A percentile compares a stretch with the other conserved stretches of the same genome.
phyloP scores from a whole-genome alignment of 1,140 invertebrate species.

The Drosophila arizonae region DNA sequence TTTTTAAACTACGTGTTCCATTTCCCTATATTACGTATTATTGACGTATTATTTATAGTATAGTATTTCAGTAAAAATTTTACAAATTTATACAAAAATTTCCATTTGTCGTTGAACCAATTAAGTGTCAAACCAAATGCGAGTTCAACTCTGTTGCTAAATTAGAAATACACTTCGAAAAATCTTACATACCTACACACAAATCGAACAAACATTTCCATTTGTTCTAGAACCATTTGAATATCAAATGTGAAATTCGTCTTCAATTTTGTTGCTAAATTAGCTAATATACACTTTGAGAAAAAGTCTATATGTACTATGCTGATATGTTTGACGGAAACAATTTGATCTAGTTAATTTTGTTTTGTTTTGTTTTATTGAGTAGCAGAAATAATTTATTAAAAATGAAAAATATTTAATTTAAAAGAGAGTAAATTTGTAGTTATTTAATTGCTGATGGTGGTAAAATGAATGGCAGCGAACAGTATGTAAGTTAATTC shows the following conservation, averaged over 20 bases:
- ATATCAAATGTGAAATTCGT: too few species aligned
- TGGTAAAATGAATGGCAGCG: neutral
- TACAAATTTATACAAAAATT: slow-evolving; percentile 12
- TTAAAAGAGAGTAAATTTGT: too few species aligned
- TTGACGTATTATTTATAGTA: neutral
- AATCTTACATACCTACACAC: too few species aligned
- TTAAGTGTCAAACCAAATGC: slow-evolving; percentile 48
- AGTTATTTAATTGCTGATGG: neutral
- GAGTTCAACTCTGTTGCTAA: slow-evolving; percentile 14
- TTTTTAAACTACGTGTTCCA: slow-evolving; percentile 9
- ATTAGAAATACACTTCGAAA: slow-evolving; percentile 5
- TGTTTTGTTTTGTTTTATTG: neutral
- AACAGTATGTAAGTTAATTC: neutral
- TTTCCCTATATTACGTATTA: slow-evolving; percentile 7
- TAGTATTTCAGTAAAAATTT: neutral
- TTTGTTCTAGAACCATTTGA: too few species aligned
- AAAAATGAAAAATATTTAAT: neutral
- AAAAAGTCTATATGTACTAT: too few species aligned
- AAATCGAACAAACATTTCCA: too few species aligned
- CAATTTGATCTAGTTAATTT: neutral
- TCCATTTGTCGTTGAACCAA: slow-evolving; percentile 49
- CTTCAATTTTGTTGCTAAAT: too few species aligned
- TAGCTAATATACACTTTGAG: too few species aligned
- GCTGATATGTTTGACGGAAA: too few species aligned
- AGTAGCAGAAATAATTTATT: neutral